phyloP scores from a whole-genome alignment of 2,888 invertebrate species.

The Eubasilissa splendida region DNA sequence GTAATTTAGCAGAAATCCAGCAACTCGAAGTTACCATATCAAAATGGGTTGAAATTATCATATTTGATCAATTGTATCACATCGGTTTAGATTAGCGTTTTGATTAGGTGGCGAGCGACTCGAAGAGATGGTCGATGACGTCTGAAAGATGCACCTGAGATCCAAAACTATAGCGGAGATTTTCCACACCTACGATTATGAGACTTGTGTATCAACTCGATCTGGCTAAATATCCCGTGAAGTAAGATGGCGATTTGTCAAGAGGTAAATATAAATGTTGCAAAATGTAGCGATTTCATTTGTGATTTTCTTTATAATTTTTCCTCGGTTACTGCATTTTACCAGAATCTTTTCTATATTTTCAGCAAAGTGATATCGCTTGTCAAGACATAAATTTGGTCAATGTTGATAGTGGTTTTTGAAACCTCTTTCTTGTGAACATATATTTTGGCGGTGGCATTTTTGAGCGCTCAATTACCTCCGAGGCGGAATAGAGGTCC shows the following conservation, averaged over 20 bases:
- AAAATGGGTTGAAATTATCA: not conserved
- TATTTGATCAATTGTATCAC: not conserved
- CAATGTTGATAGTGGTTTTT: constrained; percentile 13
- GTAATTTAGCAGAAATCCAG: constrained; percentile 4
- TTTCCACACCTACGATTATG: constrained; percentile 1
- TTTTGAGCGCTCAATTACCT: constrained; percentile 54
- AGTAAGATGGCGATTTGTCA: not conserved
- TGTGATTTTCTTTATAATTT: no score
- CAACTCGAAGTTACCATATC: not conserved
- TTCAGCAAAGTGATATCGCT: not conserved
- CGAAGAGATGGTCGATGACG: not conserved
- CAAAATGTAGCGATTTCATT: no score
- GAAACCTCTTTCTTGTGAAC: constrained; percentile 1
- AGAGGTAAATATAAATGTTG: not conserved
- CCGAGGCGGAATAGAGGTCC: constrained; percentile 53
- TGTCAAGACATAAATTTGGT: constrained; percentile 19
- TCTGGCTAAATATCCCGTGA: not conserved
- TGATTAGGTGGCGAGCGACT: constrained; percentile 18
- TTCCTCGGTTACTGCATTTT: not conserved
- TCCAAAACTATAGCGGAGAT: constrained; percentile 6
- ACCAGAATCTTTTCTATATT: not conserved
- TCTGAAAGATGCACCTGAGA: constrained; percentile 9
- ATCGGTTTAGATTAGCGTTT: constrained; percentile 2
- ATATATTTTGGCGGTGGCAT: constrained; percentile 52
- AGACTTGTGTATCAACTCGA: not conserved